Base-by-base conservation (phyloP, 92 coral and sea anemone genomes). In the Porites lobata region DNA sequence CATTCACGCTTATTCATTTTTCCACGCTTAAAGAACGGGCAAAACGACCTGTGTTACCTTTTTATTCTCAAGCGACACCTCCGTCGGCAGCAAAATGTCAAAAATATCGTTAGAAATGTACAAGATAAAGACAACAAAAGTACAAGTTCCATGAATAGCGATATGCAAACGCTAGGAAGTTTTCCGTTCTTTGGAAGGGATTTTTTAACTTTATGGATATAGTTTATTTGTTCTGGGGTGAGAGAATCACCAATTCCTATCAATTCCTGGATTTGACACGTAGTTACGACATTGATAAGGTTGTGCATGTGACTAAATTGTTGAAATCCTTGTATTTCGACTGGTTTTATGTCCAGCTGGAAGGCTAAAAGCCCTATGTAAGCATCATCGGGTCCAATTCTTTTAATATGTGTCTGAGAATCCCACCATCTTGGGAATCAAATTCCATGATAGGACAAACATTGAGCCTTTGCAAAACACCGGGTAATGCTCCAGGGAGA, bases 171-270 rank as follows among this genome's bases (percentile, higher is more conserved):
- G 75, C 68, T 47, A 68, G 50, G 18, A 52, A 21, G 53, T 7
- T 63, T 3, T 19, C 64, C 53, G 24, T 66, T 26, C 22, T 52
- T 57, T 29, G 87, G 8, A 52, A n/a, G 26, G 17, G 69, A 51
- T 1, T 51, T 75, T 21, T 87, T 72, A 9, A 80, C 78, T 84
- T 69, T 84, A 86, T 96, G 93, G 10, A 96, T 64, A 84, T 92
- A 88, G 71, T 78, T 24, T 15, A 96, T 74, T 80, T 96, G 96
- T 21, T 85, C 71, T 53, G 93, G 85, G 12, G 95, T 76, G 56
- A 97, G 86, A 1, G 98, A 96, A 79, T 97, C 98, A 8, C 96
- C 97, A 32, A 94, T 59, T 4, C 96, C 99, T 32, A 94, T 61
- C 6, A 91, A 66, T 19, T 81, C 84, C 82, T 82, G 85, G 54